Percentiles rank a stretch among this genome's conserved stretches.
Evolutionary conservation across 2,113 vertebrate species (phyloP).

Genomic region (Nematolebias whitei): DNA sequence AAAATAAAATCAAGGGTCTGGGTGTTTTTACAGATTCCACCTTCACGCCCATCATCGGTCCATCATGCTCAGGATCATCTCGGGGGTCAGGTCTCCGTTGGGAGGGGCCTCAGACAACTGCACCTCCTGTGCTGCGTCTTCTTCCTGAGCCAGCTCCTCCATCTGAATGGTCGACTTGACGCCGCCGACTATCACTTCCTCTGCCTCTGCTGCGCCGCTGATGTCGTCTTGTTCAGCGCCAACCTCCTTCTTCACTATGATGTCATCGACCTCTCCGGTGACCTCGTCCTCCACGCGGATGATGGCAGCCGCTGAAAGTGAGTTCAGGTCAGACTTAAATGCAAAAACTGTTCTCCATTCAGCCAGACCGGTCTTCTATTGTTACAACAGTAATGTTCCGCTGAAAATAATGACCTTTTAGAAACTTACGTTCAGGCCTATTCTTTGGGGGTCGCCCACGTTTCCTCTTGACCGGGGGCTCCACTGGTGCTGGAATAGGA

Average conservation of each 20-base stretch:
- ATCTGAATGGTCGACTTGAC: slow-evolving; percentile 71
- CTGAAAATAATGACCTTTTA: neutral
- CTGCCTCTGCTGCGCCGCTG: slow-evolving; percentile 20
- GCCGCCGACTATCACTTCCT: slow-evolving; percentile 83
- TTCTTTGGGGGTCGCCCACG: slow-evolving; percentile 95
- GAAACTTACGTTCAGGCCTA: slow-evolving; percentile 69
- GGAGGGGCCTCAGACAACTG: slow-evolving; percentile 80
- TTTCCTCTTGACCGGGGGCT: slow-evolving; percentile 93
- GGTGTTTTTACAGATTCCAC: slow-evolving; percentile 39
- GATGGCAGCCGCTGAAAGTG: slow-evolving; percentile 84
- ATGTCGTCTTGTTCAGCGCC: slow-evolving; percentile 56
- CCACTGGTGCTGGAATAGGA: slow-evolving; percentile 84
- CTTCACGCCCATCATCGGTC: slow-evolving; percentile 91
- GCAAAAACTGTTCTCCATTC: too few species aligned
- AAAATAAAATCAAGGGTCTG: slow-evolving; percentile 47
- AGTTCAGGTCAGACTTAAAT: slow-evolving; percentile 8
- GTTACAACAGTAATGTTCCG: neutral
- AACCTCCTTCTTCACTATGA: slow-evolving; percentile 92
- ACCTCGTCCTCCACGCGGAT: slow-evolving; percentile 95
- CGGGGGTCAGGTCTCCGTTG: slow-evolving; percentile 96
- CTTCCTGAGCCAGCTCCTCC: slow-evolving; percentile 65
- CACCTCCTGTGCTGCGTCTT: slow-evolving; percentile 69
- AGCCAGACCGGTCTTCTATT: too few species aligned
- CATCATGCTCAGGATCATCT: slow-evolving; percentile 99
- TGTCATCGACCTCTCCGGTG: slow-evolving; percentile 94